Conservation (phyloP, 2,797 vertebrate genomes). For the Acridotheres tristis region DNA sequence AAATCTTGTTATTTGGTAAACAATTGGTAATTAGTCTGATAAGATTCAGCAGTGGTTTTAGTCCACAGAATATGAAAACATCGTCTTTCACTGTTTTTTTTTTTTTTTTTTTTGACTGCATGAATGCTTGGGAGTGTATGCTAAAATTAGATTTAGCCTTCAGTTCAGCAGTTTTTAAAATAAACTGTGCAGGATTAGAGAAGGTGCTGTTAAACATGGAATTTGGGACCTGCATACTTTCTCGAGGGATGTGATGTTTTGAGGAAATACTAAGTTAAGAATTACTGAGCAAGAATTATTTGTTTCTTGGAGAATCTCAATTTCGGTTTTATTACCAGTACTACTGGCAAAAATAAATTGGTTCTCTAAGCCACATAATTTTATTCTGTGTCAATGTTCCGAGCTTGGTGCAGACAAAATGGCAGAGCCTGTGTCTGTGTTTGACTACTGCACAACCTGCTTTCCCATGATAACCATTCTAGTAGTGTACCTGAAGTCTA, state of each 20-base stretch:
- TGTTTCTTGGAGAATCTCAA: background rate
- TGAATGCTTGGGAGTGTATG: background rate
- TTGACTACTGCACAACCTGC: background rate
- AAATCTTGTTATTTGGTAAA: background rate
- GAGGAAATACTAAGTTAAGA: background rate
- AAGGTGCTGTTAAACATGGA: background rate
- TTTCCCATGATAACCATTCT: background rate
- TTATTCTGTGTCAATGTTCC: background rate
- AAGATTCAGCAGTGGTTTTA: background rate
- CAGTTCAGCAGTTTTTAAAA: background rate
- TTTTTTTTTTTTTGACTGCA: background rate
- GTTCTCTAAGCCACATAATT: background rate
- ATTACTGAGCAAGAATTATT: background rate
- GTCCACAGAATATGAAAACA: background rate
- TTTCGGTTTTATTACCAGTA: background rate
- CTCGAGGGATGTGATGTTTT: background rate
- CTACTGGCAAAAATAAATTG: background rate
- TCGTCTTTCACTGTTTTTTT: accelerated
- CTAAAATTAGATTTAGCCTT: background rate
- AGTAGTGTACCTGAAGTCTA: background rate
- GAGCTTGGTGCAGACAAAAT: background rate
- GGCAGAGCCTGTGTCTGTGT: background rate
- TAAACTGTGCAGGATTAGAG: background rate
- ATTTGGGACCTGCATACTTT: background rate
- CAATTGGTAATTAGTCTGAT: background rate